Evolutionary conservation across 2,797 vertebrate genomes (phyloP), one percentile per base, ranked within the genome.

Genomic region (Hapalemur alaotrensis): DNA sequence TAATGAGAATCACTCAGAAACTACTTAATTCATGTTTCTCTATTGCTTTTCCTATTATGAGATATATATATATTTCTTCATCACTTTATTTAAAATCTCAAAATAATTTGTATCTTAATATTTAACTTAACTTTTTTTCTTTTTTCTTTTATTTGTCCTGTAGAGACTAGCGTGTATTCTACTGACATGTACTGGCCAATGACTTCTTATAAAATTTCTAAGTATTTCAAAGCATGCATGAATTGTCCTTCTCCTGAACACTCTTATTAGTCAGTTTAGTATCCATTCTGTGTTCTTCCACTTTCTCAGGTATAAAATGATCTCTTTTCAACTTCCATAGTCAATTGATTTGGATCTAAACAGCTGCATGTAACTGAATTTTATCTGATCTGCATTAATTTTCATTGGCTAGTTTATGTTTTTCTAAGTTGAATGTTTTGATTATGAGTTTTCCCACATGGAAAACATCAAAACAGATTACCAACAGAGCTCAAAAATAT

Each of bases 381-480:
- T 85, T 86, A 92, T 46, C 30, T 69, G 32, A 70, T 25, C 59
- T 83, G 23, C 28, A 76, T 76, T 70, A 50, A 84, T 89, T 92
- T 96, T 95, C 18, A 50, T 46, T 72, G 17, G 22, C 92, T 90
- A 87, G 25, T 57, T 25, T 22, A 50, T 59, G 17, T 75, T 85
- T 81, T 97, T 84, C 70, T 43, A 86, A 86, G 5, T 41, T 75
- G 82, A 92, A 63, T 91, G 4, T 6, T 91, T 96, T 96, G 76
- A 96, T 90, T 67, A 65, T 89, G n/a, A 86, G 50, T 72, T 90
- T 85, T 90, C 70, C 67, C 43, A 90, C 11, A 35, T 50, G 38
- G n/a, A 52, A 79, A 70, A 93, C 61, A 94, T 67, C 25, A 92
- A 96, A 96, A 82, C 18, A 88, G 32, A 95, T 73, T 91, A 78